A percentile compares a stretch with the other conserved stretches of the same genome.
phyloP scores from a whole-genome alignment of 2,113 vertebrate genomes.

The Poeciliopsis prolifica region DNA sequence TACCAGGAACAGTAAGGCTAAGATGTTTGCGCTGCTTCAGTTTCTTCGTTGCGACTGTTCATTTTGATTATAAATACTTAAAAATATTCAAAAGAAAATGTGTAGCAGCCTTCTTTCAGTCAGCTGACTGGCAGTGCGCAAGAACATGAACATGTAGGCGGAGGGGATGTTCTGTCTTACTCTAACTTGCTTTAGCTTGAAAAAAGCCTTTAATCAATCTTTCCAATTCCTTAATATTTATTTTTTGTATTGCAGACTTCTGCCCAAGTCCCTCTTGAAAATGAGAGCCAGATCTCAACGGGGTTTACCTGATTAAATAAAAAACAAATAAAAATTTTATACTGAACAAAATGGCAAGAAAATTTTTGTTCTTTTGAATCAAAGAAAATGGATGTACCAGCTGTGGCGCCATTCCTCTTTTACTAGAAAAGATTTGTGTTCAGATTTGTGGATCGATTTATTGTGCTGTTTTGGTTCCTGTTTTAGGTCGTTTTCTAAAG shows the following conservation, averaged over 20 bases:
- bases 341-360: neutral
- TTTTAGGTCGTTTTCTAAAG: constrained; percentile 47
- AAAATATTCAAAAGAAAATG: neutral
- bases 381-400: neutral
- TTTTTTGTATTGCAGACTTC: no score
- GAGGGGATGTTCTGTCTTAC: no score
- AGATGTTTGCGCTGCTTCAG: neutral
- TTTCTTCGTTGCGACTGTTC: neutral
- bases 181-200: no score
- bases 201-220: neutral
- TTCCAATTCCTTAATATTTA: neutral
- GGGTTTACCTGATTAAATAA: no score
- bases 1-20: neutral
- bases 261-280: no score
- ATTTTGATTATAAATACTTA: neutral
- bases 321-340: neutral
- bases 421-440: neutral
- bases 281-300: no score
- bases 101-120: neutral
- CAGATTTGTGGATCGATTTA: neutral
- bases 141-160: no score
- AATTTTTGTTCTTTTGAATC: neutral
- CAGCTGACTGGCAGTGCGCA: neutral
- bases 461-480: no score
- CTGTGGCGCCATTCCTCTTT: neutral